Percentiles rank a stretch among this genome's conserved stretches.
These are phyloP conservation scores for Trichogramma dendrolimi DNA, from an alignment of 2,888 invertebrate species.

Conservation along the genomic window DNA sequence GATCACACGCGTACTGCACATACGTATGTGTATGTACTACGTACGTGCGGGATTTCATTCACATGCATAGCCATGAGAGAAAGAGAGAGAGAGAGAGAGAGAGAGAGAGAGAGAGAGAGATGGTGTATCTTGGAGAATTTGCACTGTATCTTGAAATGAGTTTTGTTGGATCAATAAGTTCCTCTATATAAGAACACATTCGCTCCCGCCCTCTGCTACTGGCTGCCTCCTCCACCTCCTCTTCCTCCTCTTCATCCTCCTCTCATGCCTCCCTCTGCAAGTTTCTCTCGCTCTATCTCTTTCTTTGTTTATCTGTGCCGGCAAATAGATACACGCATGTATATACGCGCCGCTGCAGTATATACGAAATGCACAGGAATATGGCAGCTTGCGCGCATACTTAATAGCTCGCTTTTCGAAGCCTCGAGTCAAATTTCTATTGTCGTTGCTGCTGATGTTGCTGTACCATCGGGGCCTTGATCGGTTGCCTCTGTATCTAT, in stretches of 20 bases:
- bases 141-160: slow-evolving; percentile 55
- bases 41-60: too few species aligned
- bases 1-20: too few species aligned
- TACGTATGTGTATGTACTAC: too few species aligned
- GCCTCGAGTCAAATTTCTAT: too few species aligned
- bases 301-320: slow-evolving; percentile 50
- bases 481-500: too few species aligned
- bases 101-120: slow-evolving; percentile 38
- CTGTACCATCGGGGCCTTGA: too few species aligned
- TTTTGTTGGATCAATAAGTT: slow-evolving; percentile 55
- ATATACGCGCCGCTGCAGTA: slow-evolving; percentile 34
- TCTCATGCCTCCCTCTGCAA: slow-evolving; percentile 18
- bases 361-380: background rate
- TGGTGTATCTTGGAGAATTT: slow-evolving; percentile 53
- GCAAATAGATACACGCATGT: slow-evolving; percentile 49
- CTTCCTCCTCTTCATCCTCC: slow-evolving; percentile 25
- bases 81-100: slow-evolving; percentile 35
- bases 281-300: slow-evolving; percentile 24
- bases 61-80: slow-evolving; percentile 2
- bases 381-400: too few species aligned
- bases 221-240: slow-evolving; percentile 19
- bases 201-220: slow-evolving; percentile 40
- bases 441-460: too few species aligned
- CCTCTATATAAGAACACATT: slow-evolving; percentile 52
- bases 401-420: too few species aligned